Conservation (phyloP, 2,797 vertebrate genomes). For the Galagoides demidoff region DNA sequence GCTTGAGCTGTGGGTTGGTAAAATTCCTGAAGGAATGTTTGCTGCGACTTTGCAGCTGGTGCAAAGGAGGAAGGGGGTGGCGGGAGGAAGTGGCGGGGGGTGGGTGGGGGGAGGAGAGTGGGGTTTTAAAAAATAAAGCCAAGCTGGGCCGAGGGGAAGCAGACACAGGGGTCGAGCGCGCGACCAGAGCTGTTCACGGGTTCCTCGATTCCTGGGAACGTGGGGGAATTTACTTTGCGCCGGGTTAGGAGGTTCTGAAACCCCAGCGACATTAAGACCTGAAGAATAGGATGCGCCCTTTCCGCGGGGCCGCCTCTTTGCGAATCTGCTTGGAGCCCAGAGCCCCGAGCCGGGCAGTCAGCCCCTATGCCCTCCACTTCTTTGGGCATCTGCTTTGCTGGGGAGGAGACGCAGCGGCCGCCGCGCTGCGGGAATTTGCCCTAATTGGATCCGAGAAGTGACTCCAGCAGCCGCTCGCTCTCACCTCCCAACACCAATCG, state of each 20-base stretch:
- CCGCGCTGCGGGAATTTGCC: not conserved
- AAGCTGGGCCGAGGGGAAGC: not conserved
- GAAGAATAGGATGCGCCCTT: slow-evolving; percentile 42
- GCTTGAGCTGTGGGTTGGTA: slow-evolving; percentile 39
- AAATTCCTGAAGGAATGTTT: slow-evolving; percentile 54
- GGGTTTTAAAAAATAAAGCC: slow-evolving; percentile 69
- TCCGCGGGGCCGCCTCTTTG: slow-evolving; percentile 38
- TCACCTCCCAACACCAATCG: slow-evolving; percentile 7
- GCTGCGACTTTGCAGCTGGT: slow-evolving; percentile 73
- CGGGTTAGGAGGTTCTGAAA: slow-evolving; percentile 31
- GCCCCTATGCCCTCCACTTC: not conserved
- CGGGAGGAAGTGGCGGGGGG: slow-evolving; percentile 59
- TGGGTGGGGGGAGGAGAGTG: not conserved
- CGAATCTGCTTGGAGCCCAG: not conserved
- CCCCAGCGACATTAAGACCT: slow-evolving; percentile 43
- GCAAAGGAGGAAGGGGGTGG: slow-evolving; percentile 69
- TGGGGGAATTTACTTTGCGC: slow-evolving; percentile 52
- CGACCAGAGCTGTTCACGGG: slow-evolving; percentile 53
- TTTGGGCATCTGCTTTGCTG: not conserved
- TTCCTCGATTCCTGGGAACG: slow-evolving; percentile 37
- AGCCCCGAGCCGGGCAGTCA: not conserved
- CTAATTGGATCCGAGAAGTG: not conserved
- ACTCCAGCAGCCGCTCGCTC: not conserved
- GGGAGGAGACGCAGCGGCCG: not conserved
- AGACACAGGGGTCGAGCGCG: slow-evolving; percentile 34